A percentile compares a stretch with the other conserved stretches of the same genome.
Conservation (phyloP, 30 jellyfish, hydroid and myxozoan genomes). For the Hydra vulgaris region DNA sequence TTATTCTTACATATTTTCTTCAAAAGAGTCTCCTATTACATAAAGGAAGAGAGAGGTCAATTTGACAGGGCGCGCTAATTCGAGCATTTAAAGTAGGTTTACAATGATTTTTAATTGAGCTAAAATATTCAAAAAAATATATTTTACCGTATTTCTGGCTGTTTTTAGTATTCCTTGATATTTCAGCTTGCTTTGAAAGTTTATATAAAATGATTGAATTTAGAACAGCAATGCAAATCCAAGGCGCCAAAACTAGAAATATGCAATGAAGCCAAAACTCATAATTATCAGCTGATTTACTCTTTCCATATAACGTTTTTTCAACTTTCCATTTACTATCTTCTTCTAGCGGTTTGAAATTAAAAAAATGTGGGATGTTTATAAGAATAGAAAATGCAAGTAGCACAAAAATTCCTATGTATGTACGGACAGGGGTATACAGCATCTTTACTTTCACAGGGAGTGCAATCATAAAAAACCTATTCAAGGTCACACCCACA, state of each 20-base stretch:
- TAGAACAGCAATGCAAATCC: slow-evolving; percentile 60
- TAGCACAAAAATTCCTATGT: slow-evolving; percentile 46
- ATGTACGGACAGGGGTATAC: slow-evolving; percentile 56
- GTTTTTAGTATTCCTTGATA: neutral
- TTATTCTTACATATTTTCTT: too few species aligned
- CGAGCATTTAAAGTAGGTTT: too few species aligned
- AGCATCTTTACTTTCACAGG: slow-evolving; percentile 51
- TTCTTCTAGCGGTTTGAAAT: slow-evolving; percentile 38
- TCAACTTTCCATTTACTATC: slow-evolving; percentile 32
- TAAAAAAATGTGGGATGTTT: slow-evolving; percentile 74
- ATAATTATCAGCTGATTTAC: slow-evolving; percentile 47
- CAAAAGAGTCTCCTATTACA: too few species aligned
- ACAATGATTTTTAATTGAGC: too few species aligned
- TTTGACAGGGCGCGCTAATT: too few species aligned
- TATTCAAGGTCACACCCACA: slow-evolving; percentile 65
- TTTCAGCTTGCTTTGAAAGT: slow-evolving; percentile 5
- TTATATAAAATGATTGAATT: slow-evolving; percentile 51
- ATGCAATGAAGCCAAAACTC: slow-evolving; percentile 87
- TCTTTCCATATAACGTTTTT: slow-evolving; percentile 40
- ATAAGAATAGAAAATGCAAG: slow-evolving; percentile 35
- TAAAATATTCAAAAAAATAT: too few species aligned
- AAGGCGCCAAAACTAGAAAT: slow-evolving; percentile 59
- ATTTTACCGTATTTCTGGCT: neutral
- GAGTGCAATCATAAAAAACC: slow-evolving; percentile 53
- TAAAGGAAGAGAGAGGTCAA: too few species aligned